Evolutionary conservation across 2,113 vertebrate genomes (phyloP), one percentile per base, ranked within the genome.

Genomic region (Chaenocephalus aceratus): DNA sequence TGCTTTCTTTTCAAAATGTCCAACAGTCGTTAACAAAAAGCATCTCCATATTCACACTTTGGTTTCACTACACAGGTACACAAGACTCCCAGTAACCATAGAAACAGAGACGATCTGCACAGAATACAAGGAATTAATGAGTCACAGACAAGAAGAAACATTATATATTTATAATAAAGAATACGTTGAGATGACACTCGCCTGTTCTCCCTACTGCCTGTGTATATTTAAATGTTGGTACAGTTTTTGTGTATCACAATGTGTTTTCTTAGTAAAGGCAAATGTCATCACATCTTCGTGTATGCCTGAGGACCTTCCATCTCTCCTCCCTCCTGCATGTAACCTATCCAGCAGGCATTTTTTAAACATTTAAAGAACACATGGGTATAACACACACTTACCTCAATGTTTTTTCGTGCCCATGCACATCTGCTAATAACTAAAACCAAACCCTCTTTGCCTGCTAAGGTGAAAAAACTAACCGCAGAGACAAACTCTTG

Each of bases 331-430:
- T 36, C 4, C n/a, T 61, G 21, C 68, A 18, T 41, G 52, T 48
- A n/a, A 53, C 60, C 36, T 45, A 54, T 75, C 66, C 57, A 69
- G 63, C 23, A 58, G 34, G n/a, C 48, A 48, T 21, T 75, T 82
- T 85, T 76, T 74, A 87, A 79, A 41, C 77, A 26, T 86, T 84
- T 86, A 80, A 87, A 80, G 13, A 77, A 49, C 74, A 69, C 72
- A 46, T 41, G 5, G 63, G 64, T 21, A 52, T 15, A 70, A 57
- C 15, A 59, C 26, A 61, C 69, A 49, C 56, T 77, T 66, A 23
- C 9, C 65, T 23, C 10, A 0, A 3, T 78, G 66, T 75, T 83
- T 73, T 64, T 16, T 34, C 13, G 0, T 67, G 52, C 68, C 18
- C 49, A 21, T n/a, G 73, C 64, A 58, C 79, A 21, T 75, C 46